Base-by-base conservation (phyloP, 2,888 invertebrate genomes). In the Seira ritae region DNA sequence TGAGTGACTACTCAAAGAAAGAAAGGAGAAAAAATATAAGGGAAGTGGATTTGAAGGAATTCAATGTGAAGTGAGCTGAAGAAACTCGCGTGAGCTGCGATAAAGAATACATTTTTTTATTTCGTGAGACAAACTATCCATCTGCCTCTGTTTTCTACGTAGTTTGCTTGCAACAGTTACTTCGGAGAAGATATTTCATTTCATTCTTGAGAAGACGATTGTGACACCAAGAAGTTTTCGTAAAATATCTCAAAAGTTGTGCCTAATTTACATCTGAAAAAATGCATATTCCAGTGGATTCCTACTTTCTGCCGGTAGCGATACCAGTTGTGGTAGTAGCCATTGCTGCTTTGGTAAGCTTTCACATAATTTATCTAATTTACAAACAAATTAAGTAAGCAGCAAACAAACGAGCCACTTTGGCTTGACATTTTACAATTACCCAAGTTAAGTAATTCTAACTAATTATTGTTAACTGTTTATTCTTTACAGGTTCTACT, bases 271-370 rank as follows among this genome's bases (percentile, higher is more conserved):
- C 2, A 23, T 65, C n/a, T 12, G 4, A 17, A 20, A 78, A 68
- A 70, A 84, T 84, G 84, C 23, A 65, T 71, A 70, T 74, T 66
- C 71, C 79, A 31, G 68, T 78, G 50, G 85, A 85, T 55, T 80
- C 83, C 3, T 80, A 79, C 12, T 55, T 82, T 60, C 55, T 85
- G 20, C 80, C 85, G 22, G 77, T 83, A 23, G 72, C 76, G 42
- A 77, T 83, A 22, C 85, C 85, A 46, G 72, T 85, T 10, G 71
- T 80, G 15, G 70, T 73, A 22, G 80, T 85, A 10, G 76, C 83
- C 6, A 24, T 85, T 42, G 70, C 66, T 37, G 83, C 66, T 24
- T 22, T 85, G 79, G 85, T 85, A 85, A 85, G 74, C 75, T 20
- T 12, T 23, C 2, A 31, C 2, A 31, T 4, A 31, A 31, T 8